Base-by-base conservation (phyloP, 2,797 vertebrate species). In the Ctenopoma multispine region DNA sequence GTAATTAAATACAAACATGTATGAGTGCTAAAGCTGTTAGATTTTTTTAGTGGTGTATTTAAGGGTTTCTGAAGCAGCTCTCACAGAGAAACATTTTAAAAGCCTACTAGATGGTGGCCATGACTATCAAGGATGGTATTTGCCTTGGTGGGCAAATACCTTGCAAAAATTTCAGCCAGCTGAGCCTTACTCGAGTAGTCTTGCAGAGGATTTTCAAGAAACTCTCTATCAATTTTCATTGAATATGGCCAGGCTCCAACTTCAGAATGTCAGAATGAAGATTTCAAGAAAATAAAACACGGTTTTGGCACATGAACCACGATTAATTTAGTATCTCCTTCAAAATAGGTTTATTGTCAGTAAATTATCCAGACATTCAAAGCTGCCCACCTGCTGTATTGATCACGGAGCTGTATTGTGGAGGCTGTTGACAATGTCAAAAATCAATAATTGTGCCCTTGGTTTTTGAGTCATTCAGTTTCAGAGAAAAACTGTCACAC, bases 111-210 rank as follows among this genome's bases (percentile, higher is more conserved):
- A 23, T 43, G 69, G 24, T 15, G 31, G 60, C 50, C 36, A 23
- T 9, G 3, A 20, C 48, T 24, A 46, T 73, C n/a, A 48, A n/a
- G 4, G 15, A 58, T 44, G 54, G 47, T 66, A 74, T 63, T 84
- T 80, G 54, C 53, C 23, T 59, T 57, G 40, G 49, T 66, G 72
- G 63, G 72, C 40, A 36, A 48, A 71, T 17, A 18, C 24, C 67
- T 71, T 61, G 24, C 54, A 73, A 62, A 63, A 36, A 43, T 58
- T 36, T 29, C 54, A 54, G 43, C 54, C 53, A 75, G 41, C 61
- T 71, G 53, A 66, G 71, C 24, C 38, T 34, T 43, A 17, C 31
- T 71, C 13, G 11, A 36, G n/a, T 47, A 11, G 47, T 24, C 9
- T 4, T 50, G 7, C 41, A 5, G 3, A 20, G 8, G 50, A 5